Evolutionary conservation across 2,888 invertebrate genomes (phyloP), one percentile per base, ranked within the genome.

Genomic region (Ischnus inquisitorius): DNA sequence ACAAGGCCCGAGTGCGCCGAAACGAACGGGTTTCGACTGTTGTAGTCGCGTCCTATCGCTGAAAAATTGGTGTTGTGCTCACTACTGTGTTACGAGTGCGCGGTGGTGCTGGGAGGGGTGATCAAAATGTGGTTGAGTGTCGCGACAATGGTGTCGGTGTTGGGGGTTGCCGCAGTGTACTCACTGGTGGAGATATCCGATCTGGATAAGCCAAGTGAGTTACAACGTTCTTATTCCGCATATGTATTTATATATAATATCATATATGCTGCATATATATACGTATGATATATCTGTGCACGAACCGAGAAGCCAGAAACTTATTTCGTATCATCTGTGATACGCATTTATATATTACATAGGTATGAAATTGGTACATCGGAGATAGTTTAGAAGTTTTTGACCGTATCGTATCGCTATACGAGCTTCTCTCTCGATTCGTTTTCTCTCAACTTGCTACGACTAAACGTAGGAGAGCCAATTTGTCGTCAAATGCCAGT

Each of bases 151-250:
- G 87, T 92, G 87, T 88, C 88, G 88, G 88, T 90, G 88, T 87
- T 91, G 86, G 88, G 88, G 80, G 87, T 87, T 87, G 90, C 87
- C 86, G 89, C 88, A 82, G 90, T 89, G 84, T 88, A 88, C 87
- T 85, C 89, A 85, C 89, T 90, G 88, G 86, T 88, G 77, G 90
- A 90, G 89, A 88, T 91, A 88, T 89, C 92, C 84, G 92, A 92
- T 90, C 89, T 93, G 88, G 92, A 93, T 90, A 90, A 91, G 90
- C 92, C 92, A 81, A 90, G 92, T 93, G 89, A 93, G 92, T 92
- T 89, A 87, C 87, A 84, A 34, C 64, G 69, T 82, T 79, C 79
- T 60, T 69, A 67, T 65, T 28, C n/a, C 25, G 48, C 74, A 2
- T 65, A 16, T 54, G n/a, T n/a, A 60, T 10, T 25, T 28, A 43